These are phyloP conservation scores for Natator depressus DNA, from an alignment of 2,113 vertebrate species.

Conservation along the genomic window DNA sequence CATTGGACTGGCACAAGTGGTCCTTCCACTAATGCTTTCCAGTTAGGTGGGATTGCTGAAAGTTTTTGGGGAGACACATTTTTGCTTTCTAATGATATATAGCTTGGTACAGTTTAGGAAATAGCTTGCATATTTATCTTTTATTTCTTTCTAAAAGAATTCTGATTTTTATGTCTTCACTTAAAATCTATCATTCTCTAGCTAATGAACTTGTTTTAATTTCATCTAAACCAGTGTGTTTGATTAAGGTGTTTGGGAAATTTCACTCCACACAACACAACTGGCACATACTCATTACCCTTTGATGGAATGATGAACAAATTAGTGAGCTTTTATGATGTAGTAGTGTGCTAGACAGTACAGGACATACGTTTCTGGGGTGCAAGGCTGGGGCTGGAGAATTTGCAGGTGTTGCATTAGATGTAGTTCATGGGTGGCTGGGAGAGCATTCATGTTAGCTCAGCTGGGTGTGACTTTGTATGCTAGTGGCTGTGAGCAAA, in stretches of 20 bases:
- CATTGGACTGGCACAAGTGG: too few relatives aligned
- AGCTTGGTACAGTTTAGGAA: too few relatives aligned
- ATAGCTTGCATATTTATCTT: too few relatives aligned
- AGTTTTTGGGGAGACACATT: too few relatives aligned
- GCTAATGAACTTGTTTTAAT: background rate
- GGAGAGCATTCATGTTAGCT: background rate
- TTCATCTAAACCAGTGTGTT: background rate
- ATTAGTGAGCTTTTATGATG: background rate
- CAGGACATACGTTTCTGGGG: background rate
- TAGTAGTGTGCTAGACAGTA: background rate
- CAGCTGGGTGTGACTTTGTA: background rate
- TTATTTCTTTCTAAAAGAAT: too few relatives aligned
- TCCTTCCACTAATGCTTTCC: too few relatives aligned
- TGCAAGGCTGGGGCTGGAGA: background rate
- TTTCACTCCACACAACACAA: background rate
- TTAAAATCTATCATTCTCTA: background rate
- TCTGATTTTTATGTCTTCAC: background rate
- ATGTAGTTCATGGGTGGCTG: background rate
- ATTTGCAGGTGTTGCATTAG: background rate
- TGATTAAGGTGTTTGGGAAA: background rate
- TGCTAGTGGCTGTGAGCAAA: background rate
- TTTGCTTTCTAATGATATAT: too few relatives aligned
- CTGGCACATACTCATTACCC: background rate
- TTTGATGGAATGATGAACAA: background rate
- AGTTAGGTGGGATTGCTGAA: too few relatives aligned